These are phyloP conservation scores for Yponomeuta plumbellus DNA, from an alignment of 2,888 invertebrate species.

Conservation along the genomic window DNA sequence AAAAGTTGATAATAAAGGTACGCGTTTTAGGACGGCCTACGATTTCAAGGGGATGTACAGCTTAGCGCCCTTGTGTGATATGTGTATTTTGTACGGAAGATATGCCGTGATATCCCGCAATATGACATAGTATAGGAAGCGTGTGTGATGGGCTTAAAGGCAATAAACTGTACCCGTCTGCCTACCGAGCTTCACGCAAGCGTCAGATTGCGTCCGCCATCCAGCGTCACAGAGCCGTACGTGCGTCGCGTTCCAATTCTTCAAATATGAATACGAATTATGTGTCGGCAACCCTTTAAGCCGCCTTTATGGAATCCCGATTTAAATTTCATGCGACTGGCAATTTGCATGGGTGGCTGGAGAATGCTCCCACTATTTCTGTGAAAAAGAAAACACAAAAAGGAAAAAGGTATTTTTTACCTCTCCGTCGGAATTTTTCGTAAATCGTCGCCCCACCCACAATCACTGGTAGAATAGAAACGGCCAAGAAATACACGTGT, in stretches of 20 bases:
- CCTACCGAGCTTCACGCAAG: neutral
- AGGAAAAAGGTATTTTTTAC: neutral
- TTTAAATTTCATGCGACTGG: constrained; percentile 1
- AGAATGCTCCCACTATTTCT: neutral
- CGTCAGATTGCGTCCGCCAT: neutral
- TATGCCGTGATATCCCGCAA: no score
- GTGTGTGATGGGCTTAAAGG: neutral
- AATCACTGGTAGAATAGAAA: neutral
- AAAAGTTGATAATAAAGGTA: no score
- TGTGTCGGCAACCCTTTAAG: neutral
- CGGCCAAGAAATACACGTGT: neutral
- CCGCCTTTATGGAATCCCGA: neutral
- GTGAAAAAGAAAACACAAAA: neutral
- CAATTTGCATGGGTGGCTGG: neutral
- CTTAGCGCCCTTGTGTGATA: no score
- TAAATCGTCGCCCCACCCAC: neutral
- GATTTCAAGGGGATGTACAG: no score
- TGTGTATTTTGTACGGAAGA: no score
- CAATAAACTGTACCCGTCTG: neutral
- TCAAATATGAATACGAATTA: constrained; percentile 2
- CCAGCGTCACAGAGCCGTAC: neutral
- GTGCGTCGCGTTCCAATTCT: neutral
- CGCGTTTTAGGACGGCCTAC: no score
- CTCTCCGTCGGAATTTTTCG: neutral
- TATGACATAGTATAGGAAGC: no score